These are phyloP conservation scores for Stomatorhinus ivindoensis DNA, from an alignment of 2,113 vertebrate species.

Conservation along the genomic window DNA sequence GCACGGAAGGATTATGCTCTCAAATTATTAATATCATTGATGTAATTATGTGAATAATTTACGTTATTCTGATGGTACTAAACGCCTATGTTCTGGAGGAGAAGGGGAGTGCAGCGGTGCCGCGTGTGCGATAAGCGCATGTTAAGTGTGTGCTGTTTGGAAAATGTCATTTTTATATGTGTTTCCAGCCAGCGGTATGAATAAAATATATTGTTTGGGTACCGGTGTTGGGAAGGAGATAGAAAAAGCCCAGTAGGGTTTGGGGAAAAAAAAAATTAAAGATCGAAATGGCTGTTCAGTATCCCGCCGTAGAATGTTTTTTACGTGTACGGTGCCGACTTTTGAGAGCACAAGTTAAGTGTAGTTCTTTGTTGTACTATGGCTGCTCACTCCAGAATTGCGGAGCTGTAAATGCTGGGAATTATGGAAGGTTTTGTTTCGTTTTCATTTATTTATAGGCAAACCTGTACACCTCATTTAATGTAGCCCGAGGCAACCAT, in stretches of 20 bases:
- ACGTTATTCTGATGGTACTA: neutral
- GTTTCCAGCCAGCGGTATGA: neutral
- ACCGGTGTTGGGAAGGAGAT: neutral
- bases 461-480: neutral
- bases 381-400: neutral
- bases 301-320: neutral
- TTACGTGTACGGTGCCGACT: neutral
- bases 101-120: neutral
- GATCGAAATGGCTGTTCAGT: neutral
- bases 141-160: neutral
- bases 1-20: neutral
- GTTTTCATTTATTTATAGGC: neutral
- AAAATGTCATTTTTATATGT: neutral
- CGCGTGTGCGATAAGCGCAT: neutral
- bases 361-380: neutral
- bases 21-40: neutral
- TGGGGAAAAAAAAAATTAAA: neutral
- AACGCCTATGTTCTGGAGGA: neutral
- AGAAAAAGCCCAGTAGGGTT: neutral
- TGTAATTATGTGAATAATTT: slow-evolving; percentile 3
- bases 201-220: neutral
- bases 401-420: neutral
- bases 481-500: neutral
- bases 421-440: neutral
- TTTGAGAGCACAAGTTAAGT: neutral